Evolutionary conservation across 2,113 vertebrate genomes (phyloP).

Genomic region (Phylloscopus trochiloides): DNA sequence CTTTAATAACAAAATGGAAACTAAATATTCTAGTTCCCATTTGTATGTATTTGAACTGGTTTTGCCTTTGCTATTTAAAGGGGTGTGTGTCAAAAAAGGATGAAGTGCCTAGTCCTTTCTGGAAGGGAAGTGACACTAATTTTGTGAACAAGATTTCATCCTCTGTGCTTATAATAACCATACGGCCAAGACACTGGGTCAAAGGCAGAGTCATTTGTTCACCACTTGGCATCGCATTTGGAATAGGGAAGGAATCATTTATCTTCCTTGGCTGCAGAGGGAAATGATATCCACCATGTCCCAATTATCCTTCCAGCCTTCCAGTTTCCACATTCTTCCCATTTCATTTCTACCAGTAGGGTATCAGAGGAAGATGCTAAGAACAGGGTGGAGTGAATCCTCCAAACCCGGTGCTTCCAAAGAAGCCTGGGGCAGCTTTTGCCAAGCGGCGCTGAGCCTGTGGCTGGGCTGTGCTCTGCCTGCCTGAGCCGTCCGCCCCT

Average conservation of each 20-base stretch:
- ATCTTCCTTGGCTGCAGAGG: background rate
- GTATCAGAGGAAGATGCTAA: background rate
- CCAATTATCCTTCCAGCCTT: background rate
- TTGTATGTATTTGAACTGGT: background rate
- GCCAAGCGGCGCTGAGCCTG: rapidly evolving
- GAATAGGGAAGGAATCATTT: background rate
- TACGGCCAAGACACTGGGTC: background rate
- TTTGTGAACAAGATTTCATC: background rate
- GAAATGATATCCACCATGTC: rapidly evolving
- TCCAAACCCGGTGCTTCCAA: background rate
- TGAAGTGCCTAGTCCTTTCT: background rate
- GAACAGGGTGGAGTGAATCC: background rate
- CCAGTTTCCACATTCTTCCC: background rate
- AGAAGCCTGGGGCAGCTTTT: background rate
- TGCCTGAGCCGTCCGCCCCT: background rate
- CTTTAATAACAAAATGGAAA: background rate
- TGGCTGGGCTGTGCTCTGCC: background rate
- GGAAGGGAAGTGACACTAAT: background rate
- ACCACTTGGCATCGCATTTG: background rate
- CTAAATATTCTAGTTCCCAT: background rate
- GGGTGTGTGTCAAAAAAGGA: background rate
- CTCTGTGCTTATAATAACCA: background rate
- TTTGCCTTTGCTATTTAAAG: background rate
- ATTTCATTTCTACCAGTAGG: background rate
- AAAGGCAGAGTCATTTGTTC: slow-evolving; percentile 23